Evolutionary conservation across 2,797 vertebrate species (phyloP).

Genomic region (Tokudaia muenninki): DNA sequence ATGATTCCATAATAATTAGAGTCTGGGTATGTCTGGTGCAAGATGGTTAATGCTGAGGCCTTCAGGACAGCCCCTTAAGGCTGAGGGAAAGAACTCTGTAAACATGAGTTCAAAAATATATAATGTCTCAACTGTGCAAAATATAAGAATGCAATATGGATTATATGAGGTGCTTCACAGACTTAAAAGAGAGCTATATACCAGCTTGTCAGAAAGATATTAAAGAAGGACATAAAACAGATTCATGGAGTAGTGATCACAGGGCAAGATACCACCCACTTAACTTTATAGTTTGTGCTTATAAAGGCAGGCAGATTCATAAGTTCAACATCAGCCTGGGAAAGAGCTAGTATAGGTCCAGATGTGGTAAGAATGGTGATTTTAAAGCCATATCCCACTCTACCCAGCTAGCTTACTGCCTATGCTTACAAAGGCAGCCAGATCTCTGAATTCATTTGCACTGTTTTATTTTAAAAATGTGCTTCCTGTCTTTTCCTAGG

Average conservation of each 20-base stretch:
- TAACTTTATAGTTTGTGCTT: background rate
- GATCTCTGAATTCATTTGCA: background rate
- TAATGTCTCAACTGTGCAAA: background rate
- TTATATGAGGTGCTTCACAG: background rate
- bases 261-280: background rate
- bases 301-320: background rate
- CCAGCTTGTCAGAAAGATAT: background rate
- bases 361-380: background rate
- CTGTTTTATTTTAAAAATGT: background rate
- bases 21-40: background rate
- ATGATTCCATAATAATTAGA: background rate
- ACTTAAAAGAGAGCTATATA: background rate
- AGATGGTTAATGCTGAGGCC: background rate
- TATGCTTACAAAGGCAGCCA: background rate
- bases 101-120: background rate
- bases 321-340: background rate
- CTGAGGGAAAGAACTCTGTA: background rate
- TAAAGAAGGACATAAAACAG: background rate
- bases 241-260: background rate
- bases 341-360: background rate
- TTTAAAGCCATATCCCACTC: background rate
- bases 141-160: background rate
- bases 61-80: background rate
- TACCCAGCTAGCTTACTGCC: background rate
- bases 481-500: background rate